Evolutionary conservation across 2,888 invertebrate species (phyloP).

Genomic region (Myathropa florea): DNA sequence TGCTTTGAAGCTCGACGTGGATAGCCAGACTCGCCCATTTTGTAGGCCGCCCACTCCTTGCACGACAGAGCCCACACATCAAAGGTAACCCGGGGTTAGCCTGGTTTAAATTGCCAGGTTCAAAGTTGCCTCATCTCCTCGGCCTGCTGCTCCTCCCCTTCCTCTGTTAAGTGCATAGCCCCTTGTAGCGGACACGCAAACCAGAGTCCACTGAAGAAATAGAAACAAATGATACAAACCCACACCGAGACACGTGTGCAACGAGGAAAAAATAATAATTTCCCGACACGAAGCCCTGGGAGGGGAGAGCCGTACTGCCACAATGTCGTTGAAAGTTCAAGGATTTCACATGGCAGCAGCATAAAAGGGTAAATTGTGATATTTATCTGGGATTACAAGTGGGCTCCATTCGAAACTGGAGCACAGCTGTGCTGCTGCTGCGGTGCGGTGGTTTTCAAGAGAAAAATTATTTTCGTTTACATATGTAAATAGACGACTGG

Average conservation of each 20-base stretch:
- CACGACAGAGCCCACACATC: slow-evolving; percentile 9
- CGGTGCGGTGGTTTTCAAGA: not conserved
- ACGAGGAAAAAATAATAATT: slow-evolving; percentile 28
- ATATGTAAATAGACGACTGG: slow-evolving; percentile 46
- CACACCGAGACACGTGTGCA: not conserved
- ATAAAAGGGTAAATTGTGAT: slow-evolving; percentile 63
- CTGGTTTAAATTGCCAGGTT: slow-evolving; percentile 53
- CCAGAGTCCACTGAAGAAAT: slow-evolving; percentile 20
- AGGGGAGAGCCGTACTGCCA: slow-evolving; percentile 6
- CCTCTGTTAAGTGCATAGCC: slow-evolving; percentile 43
- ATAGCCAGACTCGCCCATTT: too few species aligned
- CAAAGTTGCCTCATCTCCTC: slow-evolving; percentile 53
- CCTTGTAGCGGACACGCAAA: slow-evolving; percentile 57
- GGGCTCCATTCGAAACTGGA: slow-evolving; percentile 49
- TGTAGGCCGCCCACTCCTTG: not conserved
- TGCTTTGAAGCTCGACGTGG: not conserved
- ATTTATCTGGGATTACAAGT: slow-evolving; percentile 68
- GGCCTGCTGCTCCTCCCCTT: not conserved
- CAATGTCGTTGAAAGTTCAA: slow-evolving; percentile 60
- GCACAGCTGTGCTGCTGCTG: slow-evolving; percentile 30
- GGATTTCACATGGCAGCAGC: slow-evolving; percentile 56
- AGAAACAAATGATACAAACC: slow-evolving; percentile 47
- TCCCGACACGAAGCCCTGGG: slow-evolving; percentile 10
- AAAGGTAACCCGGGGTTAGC: slow-evolving; percentile 55
- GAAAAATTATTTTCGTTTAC: slow-evolving; percentile 31